Evolutionary conservation across 2,113 vertebrate genomes (phyloP), one percentile per base, ranked within the genome.

Genomic region (Campylorhamphus procurvoides): DNA sequence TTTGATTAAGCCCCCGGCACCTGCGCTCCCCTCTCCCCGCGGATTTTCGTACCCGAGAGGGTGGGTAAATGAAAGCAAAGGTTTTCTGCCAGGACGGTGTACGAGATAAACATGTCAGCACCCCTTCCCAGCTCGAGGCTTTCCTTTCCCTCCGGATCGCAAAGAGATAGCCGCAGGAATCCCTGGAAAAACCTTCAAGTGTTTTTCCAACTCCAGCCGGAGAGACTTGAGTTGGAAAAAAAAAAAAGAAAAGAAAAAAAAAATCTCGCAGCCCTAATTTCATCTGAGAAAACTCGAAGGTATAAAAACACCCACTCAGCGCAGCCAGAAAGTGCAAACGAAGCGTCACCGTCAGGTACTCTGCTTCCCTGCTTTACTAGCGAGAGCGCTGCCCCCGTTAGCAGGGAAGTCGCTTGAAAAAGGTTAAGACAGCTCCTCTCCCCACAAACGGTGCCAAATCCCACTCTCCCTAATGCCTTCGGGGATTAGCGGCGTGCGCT

Each of bases 381-480:
- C 92, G 9, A 79, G 81, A 84, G 17, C 90, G 90, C 96, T 93
- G 95, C 97, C 97, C 95, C 93, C 83, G 84, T 87, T n/a, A 73
- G 88, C 86, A 63, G 50, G 16, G 87, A 93, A 95, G 88, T 96
- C 78, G 87, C 87, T 97, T 67, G 44, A 58, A 53, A 92, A 94
- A 94, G 92, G 97, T 92, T 89, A 78, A 91, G 88, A 90, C 92
- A 92, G 93, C 96, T 97, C 94, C 91, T 33, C 80, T 83, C 85
- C 87, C 84, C 90, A 53, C 88, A 47, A 15, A 64, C 94, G 69
- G 94, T 96, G 95, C 95, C 93, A 96, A 96, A 96, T 92, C 97
- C 93, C 96, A 72, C 96, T 95, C 94, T 92, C 92, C 80, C 78
- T 95, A 94, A 93, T 94, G 96, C 96, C 96, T 97, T 90, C 88